Conservation (phyloP, 2,888 invertebrate species). For the Empis stercorea region DNA sequence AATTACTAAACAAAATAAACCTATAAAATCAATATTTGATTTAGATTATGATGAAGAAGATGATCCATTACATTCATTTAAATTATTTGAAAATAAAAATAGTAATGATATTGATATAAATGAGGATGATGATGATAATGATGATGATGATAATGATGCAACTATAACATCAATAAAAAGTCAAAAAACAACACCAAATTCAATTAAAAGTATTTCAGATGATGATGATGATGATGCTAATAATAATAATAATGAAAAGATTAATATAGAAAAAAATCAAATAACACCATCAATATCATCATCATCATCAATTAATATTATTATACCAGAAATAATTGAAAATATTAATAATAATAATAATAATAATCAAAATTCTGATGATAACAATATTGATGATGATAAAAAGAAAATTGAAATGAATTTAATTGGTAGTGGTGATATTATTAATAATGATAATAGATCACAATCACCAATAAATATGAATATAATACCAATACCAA, state of each 20-base stretch:
- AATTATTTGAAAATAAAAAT: neutral
- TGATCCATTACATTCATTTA: constrained; percentile 24
- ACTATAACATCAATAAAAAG: neutral
- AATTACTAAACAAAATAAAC: constrained; percentile 14
- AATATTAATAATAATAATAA: neutral
- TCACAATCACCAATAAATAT: neutral
- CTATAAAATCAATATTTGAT: constrained; percentile 34
- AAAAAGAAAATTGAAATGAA: neutral
- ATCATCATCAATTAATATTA: neutral
- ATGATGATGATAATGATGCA: constrained; percentile 15
- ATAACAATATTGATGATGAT: no score
- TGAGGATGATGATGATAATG: constrained; percentile 34
- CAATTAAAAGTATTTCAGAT: no score
- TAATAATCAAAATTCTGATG: no score
- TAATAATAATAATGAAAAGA: no score
- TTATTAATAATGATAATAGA: neutral
- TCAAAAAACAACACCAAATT: neutral
- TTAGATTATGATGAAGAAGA: constrained; percentile 35
- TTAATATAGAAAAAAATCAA: neutral
- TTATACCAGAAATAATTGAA: neutral
- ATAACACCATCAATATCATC: neutral
- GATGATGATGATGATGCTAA: no score
- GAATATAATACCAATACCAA: neutral
- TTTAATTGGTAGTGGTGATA: neutral
- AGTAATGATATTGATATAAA: constrained; percentile 28